A percentile compares a stretch with the other conserved stretches of the same genome.
These are phyloP conservation scores for Carollia perspicillata DNA, from an alignment of 2,113 vertebrate genomes.

Conservation along the genomic window DNA sequence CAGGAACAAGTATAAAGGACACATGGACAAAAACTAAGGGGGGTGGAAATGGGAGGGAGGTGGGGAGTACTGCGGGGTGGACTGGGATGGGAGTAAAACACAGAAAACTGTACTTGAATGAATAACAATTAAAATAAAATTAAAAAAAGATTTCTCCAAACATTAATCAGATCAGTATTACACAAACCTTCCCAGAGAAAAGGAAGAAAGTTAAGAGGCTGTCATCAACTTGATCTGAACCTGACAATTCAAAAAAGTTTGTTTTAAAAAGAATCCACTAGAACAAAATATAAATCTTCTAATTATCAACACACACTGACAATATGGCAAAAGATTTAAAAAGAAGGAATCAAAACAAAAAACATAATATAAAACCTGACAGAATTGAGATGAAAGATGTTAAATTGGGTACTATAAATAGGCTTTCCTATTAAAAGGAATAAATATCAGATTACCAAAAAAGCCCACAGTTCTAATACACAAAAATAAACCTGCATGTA, in stretches of 20 bases:
- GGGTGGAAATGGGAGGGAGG: no score
- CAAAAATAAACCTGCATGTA: neutral
- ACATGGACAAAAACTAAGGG: no score
- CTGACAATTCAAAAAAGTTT: neutral
- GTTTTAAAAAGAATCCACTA: neutral
- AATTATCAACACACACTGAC: neutral
- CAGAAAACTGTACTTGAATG: no score
- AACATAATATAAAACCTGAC: neutral
- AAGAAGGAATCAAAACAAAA: neutral
- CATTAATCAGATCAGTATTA: neutral
- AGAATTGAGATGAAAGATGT: neutral
- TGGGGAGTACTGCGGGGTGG: no score
- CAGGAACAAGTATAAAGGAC: no score
- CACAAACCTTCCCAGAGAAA: neutral
- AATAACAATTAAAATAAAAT: no score
- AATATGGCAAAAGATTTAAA: neutral
- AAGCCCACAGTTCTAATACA: neutral
- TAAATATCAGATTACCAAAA: neutral
- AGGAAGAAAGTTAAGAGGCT: neutral
- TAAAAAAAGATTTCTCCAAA: neutral
- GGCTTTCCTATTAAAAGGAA: neutral
- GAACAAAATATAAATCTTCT: neutral
- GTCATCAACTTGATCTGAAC: neutral
- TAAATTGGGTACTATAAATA: neutral
- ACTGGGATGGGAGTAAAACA: no score